Evolutionary conservation across 92 coral and sea anemone genomes (phyloP), one percentile per base, ranked within the genome.

Genomic region (Micromussa lordhowensis): DNA sequence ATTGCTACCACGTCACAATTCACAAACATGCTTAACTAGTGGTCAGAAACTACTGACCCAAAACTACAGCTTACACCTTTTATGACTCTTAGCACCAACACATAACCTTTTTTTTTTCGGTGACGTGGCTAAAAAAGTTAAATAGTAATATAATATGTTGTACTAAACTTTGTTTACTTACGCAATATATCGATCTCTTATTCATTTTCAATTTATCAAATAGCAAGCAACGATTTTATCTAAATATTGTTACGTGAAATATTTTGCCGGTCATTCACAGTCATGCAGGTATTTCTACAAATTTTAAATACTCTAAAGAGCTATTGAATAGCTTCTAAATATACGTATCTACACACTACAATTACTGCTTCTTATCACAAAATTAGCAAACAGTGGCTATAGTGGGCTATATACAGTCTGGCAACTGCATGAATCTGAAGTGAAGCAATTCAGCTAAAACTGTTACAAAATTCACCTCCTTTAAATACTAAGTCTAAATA

Each of bases 291-390:
- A 54, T 53, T 48, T 76, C 70, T 77, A 76, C 48, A 28, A 85
- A 61, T 61, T 57, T 85, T 85, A 85, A 85, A 85, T 85, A 85
- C 49, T 77, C 40, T 85, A 35, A 83, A 75, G 36, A 77, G 88
- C 88, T 85, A 85, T 85, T 77, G 76, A 7, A 85, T 85, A 85
- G 88, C 88, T 75, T 85, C 88, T 85, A 85, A 85, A 85, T 85
- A 85, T 15, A 54, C 34, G 82, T 36, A 58, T 68, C 75, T 76
- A 59, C 74, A 59, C 74, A 84, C 68, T 30, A 85, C 32, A 35
- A 7, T 10, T 13, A 29, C 13, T 35, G 32, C 36, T 68, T n/a
- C 61, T 38, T 28, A 28, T 77, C 76, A 48, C 40, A 64, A 76
- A 69, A 57, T 61, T 76, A 75, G 75, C 75, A 63, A 83, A 30